A percentile compares a stretch with the other conserved stretches of the same genome.
Evolutionary conservation across 2,797 vertebrate genomes (phyloP).

Genomic region (Gouania willdenowi): DNA sequence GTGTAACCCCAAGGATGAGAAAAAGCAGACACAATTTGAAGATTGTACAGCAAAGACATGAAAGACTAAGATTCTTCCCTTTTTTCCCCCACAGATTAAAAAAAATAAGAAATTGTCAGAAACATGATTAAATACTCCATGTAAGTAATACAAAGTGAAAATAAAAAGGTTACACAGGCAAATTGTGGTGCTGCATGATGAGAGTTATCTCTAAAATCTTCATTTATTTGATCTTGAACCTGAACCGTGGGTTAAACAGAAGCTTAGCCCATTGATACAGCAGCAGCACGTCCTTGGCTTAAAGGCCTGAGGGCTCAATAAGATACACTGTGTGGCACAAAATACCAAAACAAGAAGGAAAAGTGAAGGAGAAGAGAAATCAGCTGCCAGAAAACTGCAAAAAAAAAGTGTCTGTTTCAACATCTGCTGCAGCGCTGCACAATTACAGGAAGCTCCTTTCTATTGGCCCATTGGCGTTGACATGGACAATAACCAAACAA

Average conservation of each 20-base stretch:
- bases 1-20: conserved; percentile 34
- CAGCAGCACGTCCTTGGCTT: too few relatives aligned
- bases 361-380: conserved; percentile 8
- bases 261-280: conserved; percentile 10
- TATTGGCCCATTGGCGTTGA: conserved; percentile 44
- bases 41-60: too few relatives aligned
- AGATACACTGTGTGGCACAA: too few relatives aligned
- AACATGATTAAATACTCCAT: too few relatives aligned
- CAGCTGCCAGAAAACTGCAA: conserved; percentile 6
- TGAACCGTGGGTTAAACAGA: conserved; percentile 33
- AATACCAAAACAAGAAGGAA: conserved; percentile 1
- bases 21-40: conserved; percentile 47
- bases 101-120: too few relatives aligned
- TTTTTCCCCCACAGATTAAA: too few relatives aligned
- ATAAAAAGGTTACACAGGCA: conserved; percentile 45
- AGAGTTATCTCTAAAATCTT: too few relatives aligned
- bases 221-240: too few relatives aligned
- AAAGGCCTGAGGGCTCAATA: too few relatives aligned
- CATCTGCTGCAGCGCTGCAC: conserved; percentile 44
- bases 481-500: conserved; percentile 58
- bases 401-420: conserved; percentile 15
- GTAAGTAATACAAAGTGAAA: too few relatives aligned
- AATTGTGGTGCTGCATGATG: conserved; percentile 4
- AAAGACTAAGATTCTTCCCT: too few relatives aligned
- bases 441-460: conserved; percentile 65